Evolutionary conservation across 1,140 invertebrate genomes (phyloP), one percentile per base, ranked within the genome.

Genomic region (Eriocheir sinensis): DNA sequence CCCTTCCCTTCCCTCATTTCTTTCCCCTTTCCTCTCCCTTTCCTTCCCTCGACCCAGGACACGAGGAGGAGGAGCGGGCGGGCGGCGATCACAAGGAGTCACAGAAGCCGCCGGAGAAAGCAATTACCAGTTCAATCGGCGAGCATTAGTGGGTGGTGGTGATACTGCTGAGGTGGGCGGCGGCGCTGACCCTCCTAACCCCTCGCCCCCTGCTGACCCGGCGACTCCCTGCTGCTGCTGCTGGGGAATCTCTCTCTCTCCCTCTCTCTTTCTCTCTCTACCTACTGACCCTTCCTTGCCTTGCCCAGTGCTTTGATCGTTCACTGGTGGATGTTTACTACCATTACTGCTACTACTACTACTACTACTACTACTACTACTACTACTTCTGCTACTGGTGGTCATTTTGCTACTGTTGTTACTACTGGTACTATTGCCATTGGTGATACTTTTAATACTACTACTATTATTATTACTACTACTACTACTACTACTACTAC

Each of bases 61-160:
- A 85, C 80, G 34, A 92, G 21, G 40, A 34, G n/a, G n/a, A n/a
- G n/a, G n/a, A n/a, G 41, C 27, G 85, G 30, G 34, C 38, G 9
- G 32, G 48, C 32, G 30, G 38, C 40, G 83, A 32, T 48, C 79
- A 86, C 32, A 48, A 40, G 32, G 40, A 89, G 93, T 48, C 40
- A 32, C 53, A 94, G 93, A 94, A 32, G 88, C 86, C 85, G 44
- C 53, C 38, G 53, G 40, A 90, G 93, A 94, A 94, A 89, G 60
- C 93, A 94, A 94, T 94, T 94, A 94, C 93, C 85, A 94, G 36
- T 94, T 60, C 93, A 94, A 94, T 94, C 86, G 60, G 60, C 48
- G 93, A 40, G 72, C 85, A 94, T 94, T 94, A 94, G 86, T 40
- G 72, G 48, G 34, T 27, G 53, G 86, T 85, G 86, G 60, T 80